Base-by-base conservation (phyloP, 2,888 invertebrate species). In the Macaria notata region DNA sequence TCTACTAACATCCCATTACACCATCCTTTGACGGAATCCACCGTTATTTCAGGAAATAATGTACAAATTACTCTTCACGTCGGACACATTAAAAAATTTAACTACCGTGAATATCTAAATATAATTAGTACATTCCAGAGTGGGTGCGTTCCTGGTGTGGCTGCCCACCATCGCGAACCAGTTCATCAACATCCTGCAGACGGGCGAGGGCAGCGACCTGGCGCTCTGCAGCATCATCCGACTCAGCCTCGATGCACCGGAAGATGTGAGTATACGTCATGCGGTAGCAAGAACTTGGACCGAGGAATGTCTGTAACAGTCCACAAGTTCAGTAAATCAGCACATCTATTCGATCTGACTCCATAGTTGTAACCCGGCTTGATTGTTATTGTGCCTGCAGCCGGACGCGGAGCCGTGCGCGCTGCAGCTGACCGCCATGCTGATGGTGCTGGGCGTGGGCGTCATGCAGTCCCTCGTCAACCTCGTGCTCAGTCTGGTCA, bases 401-500 rank as follows among this genome's bases (percentile, higher is more conserved):
- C 73, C 68, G 2, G 68, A 81, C 43, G 72, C 63, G 4, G 70
- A 70, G 0, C 79, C 84, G 0, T 88, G 86, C 53, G 61, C 83
- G 3, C 61, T 84, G 49, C 79, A 88, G 59, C 70, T 65, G 19
- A 70, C 76, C 0, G 78, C 84, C 0, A 65, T 88, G 41, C 57
- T 85, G 9, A 71, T 86, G 7, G 78, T 88, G 4, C 62, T 88
- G 0, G 73, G 59, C 0, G 73, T 83, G 0, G 79, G 73, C 1
- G 76, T 65, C 0, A 19, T 82, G 53, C 79, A 81, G 55, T 83
- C 85, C 0, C 0, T 76, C 0, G 55, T 76, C 49, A 86, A 86
- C 63, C 51, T 72, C 3, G 8, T 78, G 3, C 57, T 84, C 5
- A 81, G 94, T 56, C 81, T 92, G 66, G 86, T 94, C 67, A 81